Evolutionary conservation across 2,888 invertebrate species (phyloP).

Genomic region (Trachelus iudaicus): DNA sequence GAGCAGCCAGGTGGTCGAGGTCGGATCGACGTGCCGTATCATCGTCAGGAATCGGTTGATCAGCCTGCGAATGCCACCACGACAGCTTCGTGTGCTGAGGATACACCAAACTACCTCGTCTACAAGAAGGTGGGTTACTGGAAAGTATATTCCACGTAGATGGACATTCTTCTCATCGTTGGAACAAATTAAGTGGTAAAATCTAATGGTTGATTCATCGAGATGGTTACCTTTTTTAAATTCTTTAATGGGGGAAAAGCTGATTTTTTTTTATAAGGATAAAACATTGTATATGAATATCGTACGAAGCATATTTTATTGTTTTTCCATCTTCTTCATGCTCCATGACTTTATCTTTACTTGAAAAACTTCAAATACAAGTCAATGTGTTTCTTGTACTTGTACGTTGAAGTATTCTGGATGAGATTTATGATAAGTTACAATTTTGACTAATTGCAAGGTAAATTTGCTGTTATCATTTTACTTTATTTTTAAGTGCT

Average conservation of each 20-base stretch:
- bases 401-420: too few relatives aligned
- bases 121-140: conserved; percentile 80
- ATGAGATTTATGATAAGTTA: too few relatives aligned
- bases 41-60: conserved; percentile 28
- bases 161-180: not conserved
- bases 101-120: conserved; percentile 88
- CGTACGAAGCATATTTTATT: not conserved
- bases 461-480: not conserved
- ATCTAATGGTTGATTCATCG: not conserved
- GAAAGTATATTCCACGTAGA: not conserved
- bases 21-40: conserved; percentile 27
- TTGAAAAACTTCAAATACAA: too few relatives aligned
- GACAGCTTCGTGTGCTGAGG: conserved; percentile 74
- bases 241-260: not conserved
- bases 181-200: not conserved
- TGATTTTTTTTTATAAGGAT: not conserved
- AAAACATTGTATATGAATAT: not conserved
- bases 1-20: conserved; percentile 42
- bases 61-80: conserved; percentile 48
- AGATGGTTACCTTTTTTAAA: not conserved
- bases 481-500: not conserved
- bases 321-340: too few relatives aligned
- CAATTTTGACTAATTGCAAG: not conserved
- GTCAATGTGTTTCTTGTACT: too few relatives aligned
- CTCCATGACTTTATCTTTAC: too few relatives aligned